Conservation (phyloP, 2,888 invertebrate genomes). For the Melieria crassipennis region DNA sequence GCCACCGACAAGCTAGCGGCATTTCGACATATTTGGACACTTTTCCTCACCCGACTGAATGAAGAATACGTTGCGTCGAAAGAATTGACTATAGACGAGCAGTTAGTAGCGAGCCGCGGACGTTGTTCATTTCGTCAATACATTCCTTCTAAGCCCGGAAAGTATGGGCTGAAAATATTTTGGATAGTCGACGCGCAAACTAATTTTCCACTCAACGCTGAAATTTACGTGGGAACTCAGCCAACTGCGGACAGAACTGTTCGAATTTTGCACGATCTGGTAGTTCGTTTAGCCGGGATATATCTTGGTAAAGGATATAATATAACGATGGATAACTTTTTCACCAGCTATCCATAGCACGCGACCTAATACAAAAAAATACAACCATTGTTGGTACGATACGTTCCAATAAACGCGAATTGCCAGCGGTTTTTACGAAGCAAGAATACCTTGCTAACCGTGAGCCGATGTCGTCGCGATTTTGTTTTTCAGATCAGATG, state of each 20-base stretch:
- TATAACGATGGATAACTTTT: conserved; percentile 32
- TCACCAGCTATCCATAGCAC: conserved; percentile 7
- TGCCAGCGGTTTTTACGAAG: conserved; percentile 21
- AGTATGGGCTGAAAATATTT: conserved; percentile 53
- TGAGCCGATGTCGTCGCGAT: too few relatives aligned
- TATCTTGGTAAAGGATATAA: conserved; percentile 1
- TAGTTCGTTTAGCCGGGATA: not conserved
- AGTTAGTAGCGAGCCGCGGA: too few relatives aligned
- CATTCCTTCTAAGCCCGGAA: conserved; percentile 4
- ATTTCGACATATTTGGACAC: too few relatives aligned
- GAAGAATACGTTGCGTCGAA: too few relatives aligned
- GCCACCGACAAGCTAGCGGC: too few relatives aligned
- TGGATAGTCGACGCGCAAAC: conserved; percentile 36
- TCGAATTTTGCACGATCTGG: conserved; percentile 17
- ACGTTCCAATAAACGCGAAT: conserved; percentile 25
- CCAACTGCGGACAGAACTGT: conserved; percentile 15
- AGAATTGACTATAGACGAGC: too few relatives aligned
- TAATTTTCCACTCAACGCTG: not conserved
- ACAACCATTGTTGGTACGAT: conserved; percentile 30
- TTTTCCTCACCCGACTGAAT: too few relatives aligned
- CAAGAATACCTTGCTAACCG: too few relatives aligned
- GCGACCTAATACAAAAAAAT: not conserved
- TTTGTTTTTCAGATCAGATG: too few relatives aligned
- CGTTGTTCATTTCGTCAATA: too few relatives aligned
- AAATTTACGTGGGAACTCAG: conserved; percentile 26